Conservation (phyloP, 2,888 invertebrate genomes). For the Miltochrista miniata region DNA sequence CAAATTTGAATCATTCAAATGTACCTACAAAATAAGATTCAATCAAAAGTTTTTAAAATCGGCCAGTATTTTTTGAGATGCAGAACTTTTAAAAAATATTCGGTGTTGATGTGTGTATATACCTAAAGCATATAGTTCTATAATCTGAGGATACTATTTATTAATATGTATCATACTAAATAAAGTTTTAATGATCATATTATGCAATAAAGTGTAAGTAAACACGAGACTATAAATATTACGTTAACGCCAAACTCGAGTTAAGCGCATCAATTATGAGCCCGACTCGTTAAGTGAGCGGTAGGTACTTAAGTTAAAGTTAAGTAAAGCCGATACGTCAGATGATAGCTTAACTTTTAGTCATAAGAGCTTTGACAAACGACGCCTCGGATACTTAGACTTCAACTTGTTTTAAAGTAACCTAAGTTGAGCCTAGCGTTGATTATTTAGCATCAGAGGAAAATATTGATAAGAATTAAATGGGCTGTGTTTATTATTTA, state of each 20-base stretch:
- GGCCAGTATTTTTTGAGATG: too few relatives aligned
- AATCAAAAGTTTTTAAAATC: too few relatives aligned
- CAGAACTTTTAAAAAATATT: too few relatives aligned
- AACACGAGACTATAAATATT: conserved; percentile 1
- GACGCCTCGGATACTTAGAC: conserved; percentile 41
- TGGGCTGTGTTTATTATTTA: too few relatives aligned
- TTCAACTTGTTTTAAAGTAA: conserved; percentile 34
- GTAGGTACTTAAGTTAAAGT: conserved; percentile 37
- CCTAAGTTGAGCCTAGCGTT: conserved; percentile 32
- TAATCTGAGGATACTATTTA: too few relatives aligned
- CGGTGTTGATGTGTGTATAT: too few relatives aligned
- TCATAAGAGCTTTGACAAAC: conserved; percentile 46
- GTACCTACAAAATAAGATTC: too few relatives aligned
- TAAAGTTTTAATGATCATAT: neutral
- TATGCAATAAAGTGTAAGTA: neutral
- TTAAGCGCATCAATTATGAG: conserved; percentile 47
- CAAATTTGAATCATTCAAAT: too few relatives aligned
- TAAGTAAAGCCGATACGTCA: conserved; percentile 42
- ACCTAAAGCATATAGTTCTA: too few relatives aligned
- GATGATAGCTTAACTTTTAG: conserved; percentile 47
- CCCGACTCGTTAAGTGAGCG: conserved; percentile 44
- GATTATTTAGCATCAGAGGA: too few relatives aligned
- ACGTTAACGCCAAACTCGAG: conserved; percentile 31
- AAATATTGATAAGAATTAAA: too few relatives aligned
- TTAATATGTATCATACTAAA: too few relatives aligned